Evolutionary conservation across 2,113 vertebrate genomes (phyloP).

Genomic region (Setophaga kirtlandii): DNA sequence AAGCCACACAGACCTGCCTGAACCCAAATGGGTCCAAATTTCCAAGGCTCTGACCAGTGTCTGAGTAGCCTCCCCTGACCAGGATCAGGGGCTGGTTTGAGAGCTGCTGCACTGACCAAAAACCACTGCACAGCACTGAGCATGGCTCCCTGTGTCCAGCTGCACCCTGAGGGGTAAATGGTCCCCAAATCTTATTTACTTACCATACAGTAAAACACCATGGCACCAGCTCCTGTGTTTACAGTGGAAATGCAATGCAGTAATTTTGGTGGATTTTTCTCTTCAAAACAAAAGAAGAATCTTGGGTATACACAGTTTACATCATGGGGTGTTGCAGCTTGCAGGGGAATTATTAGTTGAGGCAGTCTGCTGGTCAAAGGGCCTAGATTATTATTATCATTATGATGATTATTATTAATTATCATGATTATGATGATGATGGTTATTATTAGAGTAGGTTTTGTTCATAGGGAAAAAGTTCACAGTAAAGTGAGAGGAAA

Average conservation of each 20-base stretch:
- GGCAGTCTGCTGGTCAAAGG: constrained; percentile 40
- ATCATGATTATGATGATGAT: not conserved
- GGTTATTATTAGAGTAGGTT: not conserved
- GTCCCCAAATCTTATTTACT: constrained; percentile 48
- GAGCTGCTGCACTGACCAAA: not conserved
- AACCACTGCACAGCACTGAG: not conserved
- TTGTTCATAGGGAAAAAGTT: constrained; percentile 6
- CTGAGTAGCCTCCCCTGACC: no score
- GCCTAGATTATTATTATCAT: not conserved
- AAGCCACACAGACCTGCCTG: not conserved
- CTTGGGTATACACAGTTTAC: constrained; percentile 51
- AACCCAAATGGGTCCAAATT: not conserved
- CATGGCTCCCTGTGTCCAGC: not conserved
- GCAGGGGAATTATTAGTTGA: constrained; percentile 57
- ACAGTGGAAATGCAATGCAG: constrained; percentile 82
- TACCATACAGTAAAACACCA: constrained; percentile 71
- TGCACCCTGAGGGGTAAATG: not conserved
- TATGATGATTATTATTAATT: not conserved
- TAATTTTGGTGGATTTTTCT: constrained; percentile 50
- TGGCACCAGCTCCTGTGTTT: constrained; percentile 72
- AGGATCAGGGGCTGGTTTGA: not conserved
- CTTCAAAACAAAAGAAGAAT: constrained; percentile 67
- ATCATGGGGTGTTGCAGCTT: not conserved
- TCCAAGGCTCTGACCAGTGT: not conserved
- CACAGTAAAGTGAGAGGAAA: constrained; percentile 41